These are phyloP conservation scores for Leptinotarsa tumamoca DNA, from an alignment of 2,888 invertebrate genomes.

Conservation along the genomic window DNA sequence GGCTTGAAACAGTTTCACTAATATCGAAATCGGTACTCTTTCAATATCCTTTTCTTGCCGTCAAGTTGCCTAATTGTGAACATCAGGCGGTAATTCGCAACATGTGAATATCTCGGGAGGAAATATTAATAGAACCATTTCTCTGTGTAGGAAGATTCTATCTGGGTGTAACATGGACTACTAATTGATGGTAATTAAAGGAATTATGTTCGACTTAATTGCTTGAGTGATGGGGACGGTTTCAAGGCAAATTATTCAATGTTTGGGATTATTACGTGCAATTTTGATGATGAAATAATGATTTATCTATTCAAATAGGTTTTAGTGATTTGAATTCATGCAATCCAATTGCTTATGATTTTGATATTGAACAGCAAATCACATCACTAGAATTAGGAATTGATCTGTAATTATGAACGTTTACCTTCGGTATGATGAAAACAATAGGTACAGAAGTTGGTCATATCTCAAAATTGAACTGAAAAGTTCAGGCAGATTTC, in stretches of 20 bases:
- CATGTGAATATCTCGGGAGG: slow-evolving; percentile 41
- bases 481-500: too few relatives aligned
- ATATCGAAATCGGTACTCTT: slow-evolving; percentile 12
- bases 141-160: slow-evolving; percentile 41
- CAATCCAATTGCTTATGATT: too few relatives aligned
- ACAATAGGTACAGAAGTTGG: too few relatives aligned
- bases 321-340: not conserved
- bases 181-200: slow-evolving; percentile 44
- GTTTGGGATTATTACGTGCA: slow-evolving; percentile 15
- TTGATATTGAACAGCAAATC: too few relatives aligned
- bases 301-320: not conserved
- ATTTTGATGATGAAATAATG: slow-evolving; percentile 5
- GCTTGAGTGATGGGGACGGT: slow-evolving; percentile 39
- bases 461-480: too few relatives aligned
- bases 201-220: slow-evolving; percentile 45
- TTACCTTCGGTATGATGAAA: too few relatives aligned
- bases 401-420: too few relatives aligned
- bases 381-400: too few relatives aligned
- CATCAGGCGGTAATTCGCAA: slow-evolving; percentile 43
- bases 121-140: slow-evolving; percentile 43
- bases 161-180: slow-evolving; percentile 42
- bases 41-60: slow-evolving; percentile 14
- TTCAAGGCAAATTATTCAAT: slow-evolving; percentile 34
- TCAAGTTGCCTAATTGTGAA: slow-evolving; percentile 39
- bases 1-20: not conserved